Base-by-base conservation (phyloP, 92 coral and sea anemone species). In the Anthopleura xanthogrammica region DNA sequence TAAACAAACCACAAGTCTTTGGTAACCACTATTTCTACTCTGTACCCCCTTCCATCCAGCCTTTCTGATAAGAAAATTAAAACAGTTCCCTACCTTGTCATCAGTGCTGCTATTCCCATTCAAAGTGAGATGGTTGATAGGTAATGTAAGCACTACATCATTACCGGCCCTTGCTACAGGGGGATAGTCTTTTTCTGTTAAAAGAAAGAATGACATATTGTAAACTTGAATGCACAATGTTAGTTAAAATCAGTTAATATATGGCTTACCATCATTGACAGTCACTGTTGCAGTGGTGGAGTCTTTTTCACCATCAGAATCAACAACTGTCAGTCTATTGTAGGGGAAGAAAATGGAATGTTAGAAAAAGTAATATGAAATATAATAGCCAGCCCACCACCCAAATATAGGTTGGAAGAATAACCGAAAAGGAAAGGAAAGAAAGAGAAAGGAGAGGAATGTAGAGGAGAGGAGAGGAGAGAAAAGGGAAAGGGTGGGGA, bases 101-200 rank as follows among this genome's bases (percentile, higher is more conserved):
- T 96, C 99, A 41, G 97, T 94, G 52, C 99, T 96, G 23, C 98
- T 88, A 83, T 94, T 96, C 16, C 93, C 99, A 77, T 89, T 79
- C 20, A 96, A 86, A 10, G 93, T 90, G 57, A 96, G 95, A 78
- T 85, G 92, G 65, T 96, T 92, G 80, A 90, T 92, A 29, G 99
- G 99, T 14, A 96, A 79, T 16, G 97, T 95, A 19, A 96, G 90
- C 50, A 96, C 95, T 4, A 90, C 92, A 81, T 94, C 99, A 83
- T 96, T 90, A 17, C 99, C 92, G 16, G 99, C 99, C 68, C 99
- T 93, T 42, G 99, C 99, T 58, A 94, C 98, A 60, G 99, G 99
- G 14, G 99, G 99, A 82, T 96, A 96, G 84, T 96, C 99, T 96
- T 96, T 96, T 78, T 96, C 99, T 94, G 88, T 20, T 82, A 23